These are phyloP conservation scores for Calliphora vomitoria DNA, from an alignment of 2,888 invertebrate genomes.

Conservation along the genomic window DNA sequence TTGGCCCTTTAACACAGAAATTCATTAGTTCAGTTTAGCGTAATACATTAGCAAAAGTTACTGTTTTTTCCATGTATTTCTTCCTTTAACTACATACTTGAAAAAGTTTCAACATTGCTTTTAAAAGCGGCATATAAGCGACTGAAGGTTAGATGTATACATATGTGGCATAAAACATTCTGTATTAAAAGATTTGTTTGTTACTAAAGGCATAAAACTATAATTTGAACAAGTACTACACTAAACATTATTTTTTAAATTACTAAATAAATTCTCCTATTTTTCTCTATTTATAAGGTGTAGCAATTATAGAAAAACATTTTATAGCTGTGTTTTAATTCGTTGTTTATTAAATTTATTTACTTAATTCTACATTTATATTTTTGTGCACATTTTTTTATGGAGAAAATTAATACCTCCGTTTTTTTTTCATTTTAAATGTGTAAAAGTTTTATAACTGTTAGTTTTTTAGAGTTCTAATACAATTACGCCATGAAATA, in stretches of 20 bases:
- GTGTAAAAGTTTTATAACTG: not conserved
- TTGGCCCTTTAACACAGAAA: conserved; percentile 34
- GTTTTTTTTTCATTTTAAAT: not conserved
- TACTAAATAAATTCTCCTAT: no score
- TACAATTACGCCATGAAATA: conserved; percentile 12
- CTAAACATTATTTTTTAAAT: no score
- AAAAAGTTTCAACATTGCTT: conserved; percentile 28
- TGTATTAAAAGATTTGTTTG: not conserved
- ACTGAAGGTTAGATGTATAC: not conserved
- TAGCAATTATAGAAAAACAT: not conserved
- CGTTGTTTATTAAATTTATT: not conserved
- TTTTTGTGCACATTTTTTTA: not conserved
- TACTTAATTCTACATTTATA: not conserved
- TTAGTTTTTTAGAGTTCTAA: not conserved
- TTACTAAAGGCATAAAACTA: not conserved
- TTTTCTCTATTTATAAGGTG: no score
- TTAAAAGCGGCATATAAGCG: not conserved
- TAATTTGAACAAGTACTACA: no score
- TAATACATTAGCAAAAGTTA: conserved; percentile 38
- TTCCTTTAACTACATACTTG: conserved; percentile 20
- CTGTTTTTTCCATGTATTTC: conserved; percentile 8
- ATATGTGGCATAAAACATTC: not conserved
- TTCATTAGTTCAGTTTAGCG: conserved; percentile 56
- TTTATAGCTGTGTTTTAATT: not conserved
- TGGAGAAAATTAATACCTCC: no score